Base-by-base conservation (phyloP, 2,113 vertebrate genomes). In the Anoplopoma fimbria region DNA sequence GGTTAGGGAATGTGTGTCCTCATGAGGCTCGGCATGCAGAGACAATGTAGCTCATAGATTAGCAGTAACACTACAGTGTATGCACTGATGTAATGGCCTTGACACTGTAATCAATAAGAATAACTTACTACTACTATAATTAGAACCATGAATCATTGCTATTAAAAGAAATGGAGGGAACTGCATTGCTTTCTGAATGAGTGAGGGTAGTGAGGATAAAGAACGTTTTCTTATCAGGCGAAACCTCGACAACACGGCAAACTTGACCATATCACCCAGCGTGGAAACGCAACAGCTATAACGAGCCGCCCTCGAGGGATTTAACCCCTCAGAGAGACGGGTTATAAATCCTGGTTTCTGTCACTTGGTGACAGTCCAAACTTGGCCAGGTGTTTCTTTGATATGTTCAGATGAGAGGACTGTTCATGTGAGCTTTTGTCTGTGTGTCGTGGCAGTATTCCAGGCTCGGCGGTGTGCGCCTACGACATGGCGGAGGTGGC, bases 401-500 rank as follows among this genome's bases (percentile, higher is more conserved):
- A 87, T 86, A 71, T 82, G 45, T 84, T 83, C 38, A 57, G 63
- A 77, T 53, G 31, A 63, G 68, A 70, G 58, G 47, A 65, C 47
- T 77, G 69, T 63, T 85, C 77, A 81, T 79, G 63, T 82, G 57
- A 74, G 45, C 82, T 58, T 81, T 67, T 83, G 55, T 65, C 69
- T 68, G 23, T 76, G 4, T 90, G 87, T 82, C 10, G 9, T 84
- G 60, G 72, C 95, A 99, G 98, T 91, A 99, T 99, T 92, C 98
- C 98, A 40, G 98, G 98, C 78, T 99, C 98, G 51, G 98, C 98
- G 0, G 98, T 99, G 53, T 99, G 98, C 74, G 98, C 97, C 86
- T 99, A 99, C 74, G 97, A 99, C 94, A 98, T 99, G 98, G 95
- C 95, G 19, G 98, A 99, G 79, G 95, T 99, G 77, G 97, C 98